These are phyloP conservation scores for Ochotona princeps DNA, from an alignment of 2,113 vertebrate genomes.

Conservation along the genomic window DNA sequence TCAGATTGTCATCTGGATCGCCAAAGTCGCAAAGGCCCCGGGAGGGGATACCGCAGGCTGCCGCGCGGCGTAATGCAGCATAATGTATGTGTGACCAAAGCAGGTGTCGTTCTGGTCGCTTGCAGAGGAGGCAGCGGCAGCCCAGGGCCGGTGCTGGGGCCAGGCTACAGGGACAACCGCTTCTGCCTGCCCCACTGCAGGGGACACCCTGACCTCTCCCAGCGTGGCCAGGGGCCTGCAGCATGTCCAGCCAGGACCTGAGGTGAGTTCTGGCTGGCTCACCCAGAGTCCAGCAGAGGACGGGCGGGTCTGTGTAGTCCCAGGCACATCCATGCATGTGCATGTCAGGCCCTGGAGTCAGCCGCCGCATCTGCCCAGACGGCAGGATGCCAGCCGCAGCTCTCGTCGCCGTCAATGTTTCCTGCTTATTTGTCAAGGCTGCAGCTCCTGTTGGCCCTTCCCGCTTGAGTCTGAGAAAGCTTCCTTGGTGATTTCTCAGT, in stretches of 20 bases:
- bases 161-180: background rate
- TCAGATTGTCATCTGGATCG: background rate
- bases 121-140: too few species aligned
- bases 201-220: too few species aligned
- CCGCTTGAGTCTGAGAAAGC: background rate
- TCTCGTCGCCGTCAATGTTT: background rate
- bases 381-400: background rate
- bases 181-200: background rate
- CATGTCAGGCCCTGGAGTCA: background rate
- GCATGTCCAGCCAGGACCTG: constrained; percentile 64
- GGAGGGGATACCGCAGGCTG: background rate
- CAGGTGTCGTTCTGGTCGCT: too few species aligned
- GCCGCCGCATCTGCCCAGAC: background rate
- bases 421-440: background rate
- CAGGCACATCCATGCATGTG: background rate
- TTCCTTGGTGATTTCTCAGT: too few species aligned
- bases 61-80: too few species aligned
- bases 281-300: background rate
- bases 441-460: background rate
- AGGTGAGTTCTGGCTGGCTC: constrained; percentile 24
- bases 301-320: too few species aligned
- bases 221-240: background rate
- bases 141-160: too few species aligned
- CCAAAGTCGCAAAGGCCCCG: background rate
- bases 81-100: too few species aligned